phyloP scores from a whole-genome alignment of 1,140 invertebrate species.

The Micrasema longulum region DNA sequence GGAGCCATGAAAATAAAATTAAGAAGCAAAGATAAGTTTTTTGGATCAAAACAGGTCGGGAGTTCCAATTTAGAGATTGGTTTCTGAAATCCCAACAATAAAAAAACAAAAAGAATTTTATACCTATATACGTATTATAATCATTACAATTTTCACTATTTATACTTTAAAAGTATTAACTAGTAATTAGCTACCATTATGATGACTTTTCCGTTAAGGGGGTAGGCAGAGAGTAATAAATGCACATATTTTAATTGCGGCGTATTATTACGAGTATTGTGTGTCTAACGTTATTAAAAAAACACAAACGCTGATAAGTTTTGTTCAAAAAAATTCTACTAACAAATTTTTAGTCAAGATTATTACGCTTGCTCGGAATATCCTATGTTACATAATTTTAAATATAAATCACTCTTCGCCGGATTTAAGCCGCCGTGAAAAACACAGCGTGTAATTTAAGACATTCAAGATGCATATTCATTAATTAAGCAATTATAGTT shows the following conservation, averaged over 20 bases:
- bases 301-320: constrained; percentile 30
- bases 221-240: no score
- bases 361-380: constrained; percentile 17
- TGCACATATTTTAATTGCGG: background rate
- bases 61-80: no score
- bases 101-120: no score
- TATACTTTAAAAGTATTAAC: no score
- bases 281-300: constrained; percentile 15
- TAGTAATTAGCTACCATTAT: no score
- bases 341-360: constrained; percentile 17
- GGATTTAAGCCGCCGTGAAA: constrained; percentile 1
- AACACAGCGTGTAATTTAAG: constrained; percentile 36
- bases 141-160: no score
- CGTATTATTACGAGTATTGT: constrained; percentile 14
- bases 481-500: constrained; percentile 38
- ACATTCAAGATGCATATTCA: constrained; percentile 29
- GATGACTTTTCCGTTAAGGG: no score
- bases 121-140: no score
- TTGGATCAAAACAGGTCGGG: no score
- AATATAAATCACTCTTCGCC: constrained; percentile 24
- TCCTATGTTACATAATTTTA: constrained; percentile 15
- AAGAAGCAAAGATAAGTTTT: no score
- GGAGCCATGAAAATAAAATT: no score
- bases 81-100: no score
- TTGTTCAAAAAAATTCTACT: constrained; percentile 21